Conservation (phyloP, 2,888 invertebrate genomes). For the Macropis europaea region DNA sequence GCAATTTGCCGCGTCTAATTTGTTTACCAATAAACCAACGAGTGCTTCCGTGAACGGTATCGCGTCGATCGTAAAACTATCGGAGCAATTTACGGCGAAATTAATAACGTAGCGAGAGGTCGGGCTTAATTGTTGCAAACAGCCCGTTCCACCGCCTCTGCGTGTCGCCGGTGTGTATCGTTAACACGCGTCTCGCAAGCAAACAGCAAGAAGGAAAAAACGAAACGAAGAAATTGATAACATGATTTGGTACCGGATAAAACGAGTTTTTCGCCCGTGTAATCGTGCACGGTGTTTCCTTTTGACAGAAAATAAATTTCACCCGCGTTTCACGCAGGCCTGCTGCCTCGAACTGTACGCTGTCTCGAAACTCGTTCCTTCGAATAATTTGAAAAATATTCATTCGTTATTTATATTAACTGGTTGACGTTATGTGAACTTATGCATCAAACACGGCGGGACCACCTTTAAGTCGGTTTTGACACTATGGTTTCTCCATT, state of each 20-base stretch:
- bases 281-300: constrained; percentile 13
- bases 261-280: constrained; percentile 33
- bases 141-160: neutral
- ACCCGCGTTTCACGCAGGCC: neutral
- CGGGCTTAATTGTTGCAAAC: neutral
- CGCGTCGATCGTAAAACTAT: neutral
- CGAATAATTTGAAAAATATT: too few relatives aligned
- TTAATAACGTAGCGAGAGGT: neutral
- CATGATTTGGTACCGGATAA: constrained; percentile 9
- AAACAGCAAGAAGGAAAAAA: neutral
- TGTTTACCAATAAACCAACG: neutral
- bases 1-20: constrained; percentile 3
- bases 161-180: neutral
- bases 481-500: too few relatives aligned
- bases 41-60: neutral
- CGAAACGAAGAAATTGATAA: constrained; percentile 6
- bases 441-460: too few relatives aligned
- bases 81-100: neutral
- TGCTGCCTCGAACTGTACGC: neutral
- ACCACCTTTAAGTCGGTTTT: too few relatives aligned
- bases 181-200: neutral
- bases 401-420: too few relatives aligned
- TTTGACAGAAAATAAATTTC: constrained; percentile 28
- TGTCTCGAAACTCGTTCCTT: neutral
- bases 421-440: too few relatives aligned